Evolutionary conservation across 2,797 vertebrate species (phyloP), one percentile per base, ranked within the genome.

Genomic region (Bovichtus diacanthus): DNA sequence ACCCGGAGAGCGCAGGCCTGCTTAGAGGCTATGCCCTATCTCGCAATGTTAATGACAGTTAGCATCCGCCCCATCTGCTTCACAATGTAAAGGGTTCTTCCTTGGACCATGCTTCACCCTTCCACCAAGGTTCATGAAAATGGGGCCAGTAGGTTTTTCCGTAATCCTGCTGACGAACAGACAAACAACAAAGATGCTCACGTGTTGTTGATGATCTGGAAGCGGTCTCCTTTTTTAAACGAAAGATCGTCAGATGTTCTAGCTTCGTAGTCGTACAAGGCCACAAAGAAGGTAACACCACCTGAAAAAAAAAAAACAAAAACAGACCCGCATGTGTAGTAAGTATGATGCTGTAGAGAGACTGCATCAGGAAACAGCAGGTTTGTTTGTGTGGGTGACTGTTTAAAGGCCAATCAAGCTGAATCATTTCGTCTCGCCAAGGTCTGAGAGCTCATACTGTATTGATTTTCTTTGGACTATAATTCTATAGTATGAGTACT

Each of bases 121-220:
- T 34, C 8, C 31, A 34, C 9, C 31, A 34, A 34, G 31, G 31
- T 34, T 34, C 31, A 34, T 34, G 34, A 34, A 34, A 34, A 9
- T 27, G 31, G 34, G 31, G 8, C n/a, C n/a, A n/a, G n/a, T n/a
- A n/a, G n/a, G n/a, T n/a, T 34, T 34, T 34, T 34, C 34, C 34
- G 9, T 2, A 8, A 34, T 34, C 34, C 31, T 34, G 31, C 6
- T 34, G 31, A 34, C 31, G 34, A 34, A 34, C 31, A 34, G 31
- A 34, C 31, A 31, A 31, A n/a, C n/a, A n/a, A n/a, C n/a, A n/a
- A 25, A 19, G 12, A 71, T 25, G 44, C 96, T 96, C 93, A 98
- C 97, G 97, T 98, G 74, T 99, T 99, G 92, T 98, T 99, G 92
- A 99, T 98, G 93, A 99, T 98, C 94, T 99, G 97, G 95, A 98